A percentile compares a stretch with the other conserved stretches of the same genome.
Conservation (phyloP, 2,113 vertebrate species). For the Gavia stellata region DNA sequence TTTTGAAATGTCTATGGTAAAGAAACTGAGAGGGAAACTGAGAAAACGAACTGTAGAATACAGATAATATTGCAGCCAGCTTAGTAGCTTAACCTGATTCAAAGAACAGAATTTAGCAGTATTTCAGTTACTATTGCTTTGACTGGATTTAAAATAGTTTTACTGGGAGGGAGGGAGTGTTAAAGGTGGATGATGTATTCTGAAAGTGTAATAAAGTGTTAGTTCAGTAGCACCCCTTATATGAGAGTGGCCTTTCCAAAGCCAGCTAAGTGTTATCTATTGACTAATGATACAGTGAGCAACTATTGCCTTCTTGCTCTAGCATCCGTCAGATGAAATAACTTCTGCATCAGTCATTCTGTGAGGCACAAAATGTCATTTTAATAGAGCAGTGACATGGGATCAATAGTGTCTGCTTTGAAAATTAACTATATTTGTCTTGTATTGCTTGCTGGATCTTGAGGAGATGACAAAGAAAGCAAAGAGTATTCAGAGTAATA, state of each 20-base stretch:
- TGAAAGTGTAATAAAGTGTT: background rate
- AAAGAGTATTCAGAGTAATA: background rate
- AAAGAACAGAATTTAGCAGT: background rate
- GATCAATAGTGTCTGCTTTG: conserved; percentile 11
- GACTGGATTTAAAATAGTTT: background rate
- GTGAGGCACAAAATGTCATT: background rate
- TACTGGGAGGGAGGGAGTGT: background rate
- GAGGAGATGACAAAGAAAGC: background rate
- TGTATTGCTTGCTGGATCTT: background rate
- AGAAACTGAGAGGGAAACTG: background rate
- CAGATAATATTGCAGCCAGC: background rate
- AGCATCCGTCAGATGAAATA: background rate
- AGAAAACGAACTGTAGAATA: background rate
- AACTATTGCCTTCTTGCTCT: background rate
- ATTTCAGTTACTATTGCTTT: background rate
- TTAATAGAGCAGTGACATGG: conserved; percentile 6
- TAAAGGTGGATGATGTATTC: background rate
- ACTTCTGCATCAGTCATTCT: conserved; percentile 12
- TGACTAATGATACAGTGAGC: background rate
- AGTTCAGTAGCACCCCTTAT: background rate
- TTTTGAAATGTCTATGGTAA: background rate
- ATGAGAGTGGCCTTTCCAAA: background rate
- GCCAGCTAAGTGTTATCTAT: background rate
- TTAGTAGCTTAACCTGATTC: background rate
- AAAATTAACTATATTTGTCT: conserved; percentile 8